A percentile compares a stretch with the other conserved stretches of the same genome.
phyloP scores from a whole-genome alignment of 2,797 vertebrate genomes.

The Miichthys miiuy region DNA sequence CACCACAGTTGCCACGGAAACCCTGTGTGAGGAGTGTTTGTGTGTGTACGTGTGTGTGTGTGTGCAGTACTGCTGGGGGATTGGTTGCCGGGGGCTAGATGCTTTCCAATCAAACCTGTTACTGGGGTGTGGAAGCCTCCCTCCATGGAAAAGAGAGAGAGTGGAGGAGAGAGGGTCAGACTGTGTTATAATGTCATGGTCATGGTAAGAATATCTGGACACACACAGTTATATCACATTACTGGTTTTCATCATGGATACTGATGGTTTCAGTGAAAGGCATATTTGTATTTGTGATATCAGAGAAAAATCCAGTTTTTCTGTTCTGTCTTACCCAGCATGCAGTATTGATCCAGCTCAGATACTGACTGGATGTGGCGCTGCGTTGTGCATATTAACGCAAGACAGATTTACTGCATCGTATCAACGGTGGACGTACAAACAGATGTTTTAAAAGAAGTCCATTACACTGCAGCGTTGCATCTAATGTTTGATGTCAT shows the following conservation, averaged over 20 bases:
- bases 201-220: constrained; percentile 8
- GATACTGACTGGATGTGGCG: constrained; percentile 3
- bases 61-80: constrained; percentile 76
- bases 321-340: not conserved
- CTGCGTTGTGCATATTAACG: constrained; percentile 24
- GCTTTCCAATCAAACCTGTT: constrained; percentile 88
- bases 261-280: not conserved
- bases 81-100: constrained; percentile 85
- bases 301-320: not conserved
- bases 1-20: constrained; percentile 85
- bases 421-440: not conserved
- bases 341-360: constrained; percentile 18
- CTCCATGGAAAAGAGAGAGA: constrained; percentile 46
- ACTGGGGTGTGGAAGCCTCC: constrained; percentile 74
- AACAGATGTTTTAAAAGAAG: not conserved
- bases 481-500: constrained; percentile 19
- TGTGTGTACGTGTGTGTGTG: constrained; percentile 30
- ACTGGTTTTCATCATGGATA: not conserved
- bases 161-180: constrained; percentile 56
- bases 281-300: not conserved
- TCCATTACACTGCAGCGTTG: not conserved
- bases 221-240: constrained; percentile 2
- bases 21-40: constrained; percentile 59
- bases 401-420: not conserved
- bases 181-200: constrained; percentile 46